Evolutionary conservation across 2,888 invertebrate species (phyloP).

Genomic region (Neocrepidodera transversa): DNA sequence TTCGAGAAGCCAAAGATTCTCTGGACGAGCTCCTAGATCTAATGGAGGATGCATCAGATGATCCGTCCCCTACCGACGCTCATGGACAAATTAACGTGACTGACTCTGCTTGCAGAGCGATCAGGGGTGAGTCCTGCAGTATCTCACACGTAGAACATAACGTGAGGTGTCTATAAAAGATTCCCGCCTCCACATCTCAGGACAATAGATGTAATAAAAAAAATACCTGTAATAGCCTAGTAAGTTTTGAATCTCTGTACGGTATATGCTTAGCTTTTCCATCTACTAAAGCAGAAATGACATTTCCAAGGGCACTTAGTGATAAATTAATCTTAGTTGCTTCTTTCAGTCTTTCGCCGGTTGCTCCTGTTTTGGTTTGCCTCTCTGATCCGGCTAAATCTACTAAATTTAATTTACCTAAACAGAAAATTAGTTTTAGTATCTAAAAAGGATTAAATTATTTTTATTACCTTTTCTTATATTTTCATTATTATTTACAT

Average conservation of each 20-base stretch:
- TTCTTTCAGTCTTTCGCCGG: constrained; percentile 84
- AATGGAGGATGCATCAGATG: too few species aligned
- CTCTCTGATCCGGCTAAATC: constrained; percentile 90
- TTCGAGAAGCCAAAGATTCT: too few species aligned
- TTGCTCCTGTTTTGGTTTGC: constrained; percentile 84
- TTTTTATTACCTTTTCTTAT: constrained; percentile 57
- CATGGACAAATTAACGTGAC: too few species aligned
- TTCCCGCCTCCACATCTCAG: too few species aligned
- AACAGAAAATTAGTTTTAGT: constrained; percentile 12
- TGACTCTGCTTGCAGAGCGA: too few species aligned
- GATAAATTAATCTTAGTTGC: constrained; percentile 91
- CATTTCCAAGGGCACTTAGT: constrained; percentile 86
- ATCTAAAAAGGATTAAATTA: too few species aligned
- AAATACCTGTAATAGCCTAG: constrained; percentile 73
- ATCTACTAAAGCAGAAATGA: constrained; percentile 86
- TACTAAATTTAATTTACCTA: constrained; percentile 82
- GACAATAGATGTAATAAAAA: too few species aligned
- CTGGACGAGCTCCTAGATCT: too few species aligned
- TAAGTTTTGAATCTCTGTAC: constrained; percentile 86
- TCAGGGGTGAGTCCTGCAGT: too few species aligned
- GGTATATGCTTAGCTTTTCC: constrained; percentile 82
- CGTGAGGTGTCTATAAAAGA: too few species aligned
- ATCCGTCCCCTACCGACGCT: too few species aligned
- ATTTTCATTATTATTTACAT: constrained; percentile 56
- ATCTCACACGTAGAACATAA: too few species aligned